phyloP scores from a whole-genome alignment of 2,797 vertebrate species.

The Nyctibius grandis region DNA sequence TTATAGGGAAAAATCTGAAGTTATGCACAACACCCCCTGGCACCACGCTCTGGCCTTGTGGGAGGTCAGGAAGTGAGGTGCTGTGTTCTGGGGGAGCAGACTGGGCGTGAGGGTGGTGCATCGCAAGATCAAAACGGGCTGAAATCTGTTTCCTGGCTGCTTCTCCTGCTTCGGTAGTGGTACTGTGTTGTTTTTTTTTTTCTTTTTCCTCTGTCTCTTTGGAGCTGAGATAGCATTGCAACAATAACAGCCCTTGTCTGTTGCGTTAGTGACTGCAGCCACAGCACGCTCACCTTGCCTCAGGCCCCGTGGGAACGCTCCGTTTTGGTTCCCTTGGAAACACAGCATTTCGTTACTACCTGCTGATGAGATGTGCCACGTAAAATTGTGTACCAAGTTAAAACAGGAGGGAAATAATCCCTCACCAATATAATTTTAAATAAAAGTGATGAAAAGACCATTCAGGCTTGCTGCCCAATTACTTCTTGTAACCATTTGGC shows the following conservation, averaged over 20 bases:
- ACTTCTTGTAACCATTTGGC: not conserved
- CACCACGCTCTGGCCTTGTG: not conserved
- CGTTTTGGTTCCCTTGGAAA: conserved; percentile 40
- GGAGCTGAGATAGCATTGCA: not conserved
- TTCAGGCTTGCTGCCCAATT: conserved; percentile 3
- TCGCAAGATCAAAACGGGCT: rapidly evolving
- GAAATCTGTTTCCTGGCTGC: not conserved
- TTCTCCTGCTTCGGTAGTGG: not conserved
- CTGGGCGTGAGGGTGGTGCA: not conserved
- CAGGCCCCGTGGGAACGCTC: not conserved
- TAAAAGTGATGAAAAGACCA: not conserved
- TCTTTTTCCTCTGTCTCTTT: not conserved
- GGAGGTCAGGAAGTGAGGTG: not conserved
- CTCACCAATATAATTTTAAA: conserved; percentile 4
- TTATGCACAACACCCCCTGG: rapidly evolving
- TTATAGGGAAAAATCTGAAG: too few relatives aligned
- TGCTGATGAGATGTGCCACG: not conserved
- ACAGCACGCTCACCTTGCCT: not conserved
- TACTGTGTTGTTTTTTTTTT: too few relatives aligned
- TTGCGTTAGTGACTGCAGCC: not conserved
- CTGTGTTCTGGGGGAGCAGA: not conserved
- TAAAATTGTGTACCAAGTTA: not conserved
- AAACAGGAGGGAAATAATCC: not conserved
- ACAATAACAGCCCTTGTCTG: not conserved
- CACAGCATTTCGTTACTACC: not conserved